Evolutionary conservation across 2,113 vertebrate species (phyloP).

Genomic region (Sinocyclocheilus grahami): DNA sequence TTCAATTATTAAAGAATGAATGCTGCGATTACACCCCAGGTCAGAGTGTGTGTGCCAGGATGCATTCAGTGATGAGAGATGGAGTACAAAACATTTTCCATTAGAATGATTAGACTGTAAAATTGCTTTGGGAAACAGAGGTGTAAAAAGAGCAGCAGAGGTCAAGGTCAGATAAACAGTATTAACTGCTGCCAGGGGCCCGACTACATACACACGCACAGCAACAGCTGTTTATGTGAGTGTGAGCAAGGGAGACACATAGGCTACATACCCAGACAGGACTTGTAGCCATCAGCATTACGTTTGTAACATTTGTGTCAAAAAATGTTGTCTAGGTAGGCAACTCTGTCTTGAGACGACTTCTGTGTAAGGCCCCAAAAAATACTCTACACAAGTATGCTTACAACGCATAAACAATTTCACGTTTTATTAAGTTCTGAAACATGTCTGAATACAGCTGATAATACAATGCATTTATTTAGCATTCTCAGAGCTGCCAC

Average conservation of each 20-base stretch:
- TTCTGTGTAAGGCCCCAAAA: neutral
- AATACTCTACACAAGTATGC: neutral
- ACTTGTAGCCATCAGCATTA: too few relatives aligned
- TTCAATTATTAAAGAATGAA: neutral
- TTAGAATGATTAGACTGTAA: constrained; percentile 14
- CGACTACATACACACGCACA: neutral
- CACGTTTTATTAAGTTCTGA: too few relatives aligned
- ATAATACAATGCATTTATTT: too few relatives aligned
- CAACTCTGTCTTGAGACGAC: too few relatives aligned
- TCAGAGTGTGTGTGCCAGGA: neutral
- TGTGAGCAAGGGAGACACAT: neutral
- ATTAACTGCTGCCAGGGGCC: constrained; percentile 28
- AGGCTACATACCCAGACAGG: neutral
- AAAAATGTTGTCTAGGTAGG: neutral
- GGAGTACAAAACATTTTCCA: constrained; percentile 11
- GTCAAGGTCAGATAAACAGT: constrained; percentile 43
- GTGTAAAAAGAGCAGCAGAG: neutral
- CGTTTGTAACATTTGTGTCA: neutral
- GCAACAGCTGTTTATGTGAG: neutral
- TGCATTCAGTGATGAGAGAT: neutral
- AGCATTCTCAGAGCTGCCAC: too few relatives aligned
- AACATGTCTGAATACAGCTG: too few relatives aligned
- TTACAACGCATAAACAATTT: too few relatives aligned
- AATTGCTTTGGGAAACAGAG: constrained; percentile 21
- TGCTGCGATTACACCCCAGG: neutral